Evolutionary conservation across 2,113 vertebrate genomes (phyloP), one percentile per base, ranked within the genome.

Genomic region (Fulica atra): DNA sequence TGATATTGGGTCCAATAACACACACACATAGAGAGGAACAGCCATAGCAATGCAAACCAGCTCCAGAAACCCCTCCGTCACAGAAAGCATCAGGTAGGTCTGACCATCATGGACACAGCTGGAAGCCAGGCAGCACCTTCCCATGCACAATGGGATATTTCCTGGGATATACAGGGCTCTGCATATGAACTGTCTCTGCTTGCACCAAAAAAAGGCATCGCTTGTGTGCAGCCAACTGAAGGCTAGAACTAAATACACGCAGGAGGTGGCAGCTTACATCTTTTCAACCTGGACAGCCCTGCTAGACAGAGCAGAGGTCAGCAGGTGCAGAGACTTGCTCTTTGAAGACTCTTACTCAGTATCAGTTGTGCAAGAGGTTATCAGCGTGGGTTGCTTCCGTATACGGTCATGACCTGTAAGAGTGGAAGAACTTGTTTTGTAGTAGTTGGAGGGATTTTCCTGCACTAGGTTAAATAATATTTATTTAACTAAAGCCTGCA

Each of bases 311-410:
- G 3, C 5, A 5, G 77, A 81, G 88, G 93, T 90, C 88, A 96
- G 90, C 83, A 89, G 92, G 88, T 48, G 70, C 95, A 92, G 44
- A 61, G 77, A 54, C 56, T 13, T 46, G 86, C 81, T 72, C 95
- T 95, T 91, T 95, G 92, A 91, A 92, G 73, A 3, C 57, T 78
- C 77, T 86, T 10, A 31, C 66, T 92, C 80, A 60, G 88, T 92
- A 95, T 92, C 93, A 96, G 93, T 96, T 97, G 93, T 87, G 95
- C 86, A 97, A 96, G 14, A 78, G 57, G 76, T 96, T 93, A 96
- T 95, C 93, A 46, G 93, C 36, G 80, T 95, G 92, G 95, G 96
- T 54, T 84, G 88, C 93, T 96, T 95, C 95, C 80, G 9, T 40
- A 72, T 13, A 36, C 18, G 81, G 96, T 89, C 88, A 12, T 69